Base-by-base conservation (phyloP, 2,888 invertebrate genomes). In the Lasioglossum figueresi region DNA sequence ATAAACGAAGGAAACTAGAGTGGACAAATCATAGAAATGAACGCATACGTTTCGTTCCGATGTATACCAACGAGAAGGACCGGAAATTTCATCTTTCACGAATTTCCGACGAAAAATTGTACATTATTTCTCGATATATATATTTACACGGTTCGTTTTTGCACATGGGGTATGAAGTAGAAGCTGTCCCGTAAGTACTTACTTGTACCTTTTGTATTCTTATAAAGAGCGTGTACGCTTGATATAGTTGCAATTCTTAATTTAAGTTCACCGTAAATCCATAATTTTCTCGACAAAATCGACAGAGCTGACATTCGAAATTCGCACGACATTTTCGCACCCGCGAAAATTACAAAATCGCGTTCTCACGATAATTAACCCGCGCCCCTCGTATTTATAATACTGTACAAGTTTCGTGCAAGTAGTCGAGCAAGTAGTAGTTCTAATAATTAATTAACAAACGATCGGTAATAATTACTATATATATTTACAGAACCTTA, bases 361-460 rank as follows among this genome's bases (percentile, higher is more conserved):
- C 63, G 31, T 63, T 63, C 31, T 31, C 31, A 1, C 31, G 19
- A 31, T 63, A 56, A 56, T 56, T 56, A 56, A 56, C 56, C n/a
- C n/a, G n/a, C 56, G 12, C n/a, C 56, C 4, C n/a, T 56, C 56
- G 56, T 56, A 63, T 63, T 63, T 31, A 63, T 31, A 63, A 63
- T 63, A 63, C 63, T 63, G 31, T 63, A 63, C 63, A 63, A 63
- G 16, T 63, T 34, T 63, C 63, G 31, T 31, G 31, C 31, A 63
- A 63, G 34, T 63, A 27, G 14, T 31, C 63, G 16, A 27, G 16
- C 27, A 27, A 27, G 14, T 19, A 31, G 31, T 31, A 31, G 63
- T 63, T 63, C 31, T 63, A 63, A 6, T 63, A 63, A 63, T 63
- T 63, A 63, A 63, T 63, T 63, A 63, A 63, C 31, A 63, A 63